Evolutionary conservation across 2,797 vertebrate species (phyloP).

Genomic region (Mustela erminea): DNA sequence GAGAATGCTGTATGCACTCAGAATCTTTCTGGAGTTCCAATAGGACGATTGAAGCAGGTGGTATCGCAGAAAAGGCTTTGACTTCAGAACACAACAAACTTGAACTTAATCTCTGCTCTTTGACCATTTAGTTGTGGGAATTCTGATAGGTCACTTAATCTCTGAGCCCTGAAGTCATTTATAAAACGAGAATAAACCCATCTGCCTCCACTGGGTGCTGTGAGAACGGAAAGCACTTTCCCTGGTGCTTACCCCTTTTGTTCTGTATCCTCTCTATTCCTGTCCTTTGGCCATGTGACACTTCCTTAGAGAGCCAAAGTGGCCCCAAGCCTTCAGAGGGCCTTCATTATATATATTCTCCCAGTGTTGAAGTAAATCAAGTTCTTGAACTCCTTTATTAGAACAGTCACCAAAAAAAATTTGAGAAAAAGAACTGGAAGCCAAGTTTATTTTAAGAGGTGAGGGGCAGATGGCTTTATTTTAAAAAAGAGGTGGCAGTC

Average conservation of each 20-base stretch:
- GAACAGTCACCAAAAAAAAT: constrained; percentile 42
- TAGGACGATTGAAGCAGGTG: not conserved
- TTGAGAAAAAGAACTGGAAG: constrained; percentile 18
- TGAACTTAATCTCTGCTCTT: not conserved
- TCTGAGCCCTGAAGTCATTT: not conserved
- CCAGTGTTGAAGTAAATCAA: not conserved
- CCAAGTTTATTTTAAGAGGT: constrained; percentile 51
- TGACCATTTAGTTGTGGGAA: not conserved
- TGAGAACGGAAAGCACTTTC: no score
- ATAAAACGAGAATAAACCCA: not conserved
- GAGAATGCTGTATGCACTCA: not conserved
- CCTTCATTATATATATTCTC: not conserved
- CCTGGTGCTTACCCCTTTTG: not conserved
- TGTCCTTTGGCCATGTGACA: not conserved
- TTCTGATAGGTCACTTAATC: not conserved
- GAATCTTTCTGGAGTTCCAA: not conserved
- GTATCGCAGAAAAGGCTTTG: not conserved
- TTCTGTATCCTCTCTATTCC: not conserved
- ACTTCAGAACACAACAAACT: not conserved
- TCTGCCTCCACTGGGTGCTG: not conserved
- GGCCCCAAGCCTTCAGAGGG: not conserved
- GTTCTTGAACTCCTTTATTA: not conserved
- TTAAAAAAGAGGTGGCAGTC: not conserved
- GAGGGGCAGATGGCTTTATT: constrained; percentile 48
- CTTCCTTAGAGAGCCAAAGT: not conserved